These are phyloP conservation scores for Agrotis segetum DNA, from an alignment of 2,888 invertebrate species.

Conservation along the genomic window DNA sequence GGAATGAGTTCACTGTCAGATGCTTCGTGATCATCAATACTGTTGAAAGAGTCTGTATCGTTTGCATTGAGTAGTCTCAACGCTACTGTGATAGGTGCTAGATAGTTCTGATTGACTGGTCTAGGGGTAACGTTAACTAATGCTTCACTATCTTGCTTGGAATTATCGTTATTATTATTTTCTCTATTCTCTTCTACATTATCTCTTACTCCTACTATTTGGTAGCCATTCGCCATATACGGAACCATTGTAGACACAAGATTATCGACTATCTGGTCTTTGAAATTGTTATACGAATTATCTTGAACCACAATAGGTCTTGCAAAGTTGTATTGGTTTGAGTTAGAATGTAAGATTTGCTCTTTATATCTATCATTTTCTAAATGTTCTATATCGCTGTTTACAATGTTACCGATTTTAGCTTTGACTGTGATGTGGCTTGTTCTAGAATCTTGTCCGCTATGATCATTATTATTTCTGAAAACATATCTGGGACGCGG, in stretches of 20 bases:
- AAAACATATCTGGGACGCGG: slow-evolving; percentile 72
- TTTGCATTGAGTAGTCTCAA: slow-evolving; percentile 88
- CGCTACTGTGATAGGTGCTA: slow-evolving; percentile 92
- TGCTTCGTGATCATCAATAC: slow-evolving; percentile 82
- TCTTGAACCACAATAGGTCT: slow-evolving; percentile 89
- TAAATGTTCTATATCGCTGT: slow-evolving; percentile 72
- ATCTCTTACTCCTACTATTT: slow-evolving; percentile 84
- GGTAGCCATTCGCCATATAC: slow-evolving; percentile 84
- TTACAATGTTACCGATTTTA: slow-evolving; percentile 81
- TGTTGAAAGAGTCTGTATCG: slow-evolving; percentile 80
- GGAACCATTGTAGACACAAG: slow-evolving; percentile 87
- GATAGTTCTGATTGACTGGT: slow-evolving; percentile 89
- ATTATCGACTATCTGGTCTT: slow-evolving; percentile 82
- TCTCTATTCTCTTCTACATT: slow-evolving; percentile 71
- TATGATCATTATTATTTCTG: slow-evolving; percentile 66
- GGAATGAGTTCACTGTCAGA: slow-evolving; percentile 84
- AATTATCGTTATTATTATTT: slow-evolving; percentile 63
- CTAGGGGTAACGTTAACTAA: slow-evolving; percentile 89
- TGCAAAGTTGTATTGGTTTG: slow-evolving; percentile 80
- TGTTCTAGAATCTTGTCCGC: slow-evolving; percentile 65
- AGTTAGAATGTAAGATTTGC: slow-evolving; percentile 68
- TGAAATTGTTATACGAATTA: slow-evolving; percentile 72
- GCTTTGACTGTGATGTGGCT: slow-evolving; percentile 81
- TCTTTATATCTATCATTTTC: slow-evolving; percentile 69
- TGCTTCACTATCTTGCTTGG: slow-evolving; percentile 65